Percentiles rank a stretch among this genome's conserved stretches.
Conservation (phyloP, 2,888 invertebrate genomes). For the Myathropa florea region DNA sequence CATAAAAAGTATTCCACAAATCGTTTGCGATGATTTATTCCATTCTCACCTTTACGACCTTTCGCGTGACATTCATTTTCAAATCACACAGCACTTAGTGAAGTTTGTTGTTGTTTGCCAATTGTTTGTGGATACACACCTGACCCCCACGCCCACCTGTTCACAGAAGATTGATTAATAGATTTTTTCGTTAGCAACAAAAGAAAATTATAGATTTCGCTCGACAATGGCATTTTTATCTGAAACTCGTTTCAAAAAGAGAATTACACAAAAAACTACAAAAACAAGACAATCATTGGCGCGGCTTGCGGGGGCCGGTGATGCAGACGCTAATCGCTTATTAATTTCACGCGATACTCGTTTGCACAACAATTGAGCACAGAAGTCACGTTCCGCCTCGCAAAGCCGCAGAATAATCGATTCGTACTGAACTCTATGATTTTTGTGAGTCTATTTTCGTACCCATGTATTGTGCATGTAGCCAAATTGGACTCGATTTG, state of each 20-base stretch:
- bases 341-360: not conserved
- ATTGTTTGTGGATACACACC: too few relatives aligned
- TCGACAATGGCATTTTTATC: not conserved
- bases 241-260: not conserved
- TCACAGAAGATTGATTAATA: not conserved
- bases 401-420: slow-evolving; percentile 3
- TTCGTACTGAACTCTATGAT: not conserved
- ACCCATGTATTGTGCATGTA: not conserved
- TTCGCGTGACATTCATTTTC: not conserved
- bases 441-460: not conserved
- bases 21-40: not conserved
- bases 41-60: not conserved
- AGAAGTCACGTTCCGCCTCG: slow-evolving; percentile 18
- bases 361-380: not conserved
- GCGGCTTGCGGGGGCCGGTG: not conserved
- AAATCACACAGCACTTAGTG: not conserved
- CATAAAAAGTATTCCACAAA: not conserved
- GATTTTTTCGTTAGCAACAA: not conserved
- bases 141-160: not conserved
- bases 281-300: not conserved
- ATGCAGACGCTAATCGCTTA: not conserved
- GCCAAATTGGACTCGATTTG: not conserved
- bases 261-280: not conserved
- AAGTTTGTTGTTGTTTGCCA: not conserved
- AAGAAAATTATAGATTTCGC: not conserved